Percentiles rank a stretch among this genome's conserved stretches.
Conservation (phyloP, 2,888 invertebrate genomes). For the Rhimphoctona megacephalus region DNA sequence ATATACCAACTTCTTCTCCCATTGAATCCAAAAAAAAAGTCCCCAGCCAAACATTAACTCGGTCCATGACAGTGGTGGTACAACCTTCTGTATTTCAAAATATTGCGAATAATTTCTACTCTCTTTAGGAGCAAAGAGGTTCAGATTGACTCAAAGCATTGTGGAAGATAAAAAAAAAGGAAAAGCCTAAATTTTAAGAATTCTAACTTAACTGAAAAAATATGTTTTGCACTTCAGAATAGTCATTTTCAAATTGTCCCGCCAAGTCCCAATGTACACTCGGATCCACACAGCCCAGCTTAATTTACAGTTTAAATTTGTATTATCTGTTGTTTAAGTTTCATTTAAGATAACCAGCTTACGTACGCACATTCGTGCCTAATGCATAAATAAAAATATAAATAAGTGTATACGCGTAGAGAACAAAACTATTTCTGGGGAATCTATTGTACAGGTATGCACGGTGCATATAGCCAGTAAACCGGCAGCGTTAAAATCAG, state of each 20-base stretch:
- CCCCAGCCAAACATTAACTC: background rate
- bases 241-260: background rate
- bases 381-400: background rate
- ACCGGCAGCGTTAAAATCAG: slow-evolving; percentile 67
- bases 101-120: background rate
- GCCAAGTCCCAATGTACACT: background rate
- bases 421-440: slow-evolving; percentile 41
- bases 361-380: background rate
- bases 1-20: background rate
- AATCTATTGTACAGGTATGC: slow-evolving; percentile 45
- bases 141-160: background rate
- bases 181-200: background rate
- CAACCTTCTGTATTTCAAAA: background rate
- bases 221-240: too few relatives aligned
- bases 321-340: background rate
- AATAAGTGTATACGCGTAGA: background rate
- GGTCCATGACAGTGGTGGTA: background rate
- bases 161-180: too few relatives aligned
- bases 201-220: background rate
- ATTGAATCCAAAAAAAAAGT: background rate
- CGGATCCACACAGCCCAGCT: background rate
- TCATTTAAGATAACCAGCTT: background rate
- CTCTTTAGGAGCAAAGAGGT: background rate
- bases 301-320: background rate
- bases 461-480: slow-evolving; percentile 57